Base-by-base conservation (phyloP, 2,797 vertebrate genomes). In the Protonibea diacanthus region DNA sequence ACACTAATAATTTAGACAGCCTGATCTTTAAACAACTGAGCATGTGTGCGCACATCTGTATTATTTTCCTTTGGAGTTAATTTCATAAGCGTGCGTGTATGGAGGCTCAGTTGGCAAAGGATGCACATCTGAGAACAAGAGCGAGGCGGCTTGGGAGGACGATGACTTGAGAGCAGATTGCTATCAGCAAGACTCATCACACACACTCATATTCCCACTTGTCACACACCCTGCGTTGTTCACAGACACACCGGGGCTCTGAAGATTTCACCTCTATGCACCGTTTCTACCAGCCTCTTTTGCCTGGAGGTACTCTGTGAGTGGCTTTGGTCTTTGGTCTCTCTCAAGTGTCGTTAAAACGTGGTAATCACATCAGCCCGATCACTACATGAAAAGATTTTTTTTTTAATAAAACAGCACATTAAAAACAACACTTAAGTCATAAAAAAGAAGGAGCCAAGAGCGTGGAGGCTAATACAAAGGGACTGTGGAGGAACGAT, bases 91-190 rank as follows among this genome's bases (percentile, higher is more conserved):
- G 79, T 38, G 76, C 44, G 6, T 78, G 25, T 57, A 11, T 7
- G 10, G 64, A 76, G 81, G 74, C 76, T 89, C 86, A 89, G 84
- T 80, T 90, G 92, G 90, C 88, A 86, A 51, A 82, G 57, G 64
- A 82, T 84, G 85, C 62, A 56, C 87, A 87, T 90, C 81, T 74
- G 85, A 90, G 83, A 80, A 89, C 85, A 74, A 85, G 85, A 91
- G 80, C 84, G 64, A 74, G 86, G 87, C 83, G 78, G 85, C 85
- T 80, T 69, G 83, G 80, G 85, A 86, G 68, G 73, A 89, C 85
- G 84, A 90, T 71, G 85, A 91, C 85, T 87, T 82, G 82, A 90
- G 90, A 91, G 92, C 90, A 93, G 91, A 90, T 89, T 91, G 89
- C 91, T 55, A 91, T 92, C 90, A 91, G 89, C 73, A 49, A 91